Conservation (phyloP, 2,113 vertebrate genomes). For the Condylura cristata region DNA sequence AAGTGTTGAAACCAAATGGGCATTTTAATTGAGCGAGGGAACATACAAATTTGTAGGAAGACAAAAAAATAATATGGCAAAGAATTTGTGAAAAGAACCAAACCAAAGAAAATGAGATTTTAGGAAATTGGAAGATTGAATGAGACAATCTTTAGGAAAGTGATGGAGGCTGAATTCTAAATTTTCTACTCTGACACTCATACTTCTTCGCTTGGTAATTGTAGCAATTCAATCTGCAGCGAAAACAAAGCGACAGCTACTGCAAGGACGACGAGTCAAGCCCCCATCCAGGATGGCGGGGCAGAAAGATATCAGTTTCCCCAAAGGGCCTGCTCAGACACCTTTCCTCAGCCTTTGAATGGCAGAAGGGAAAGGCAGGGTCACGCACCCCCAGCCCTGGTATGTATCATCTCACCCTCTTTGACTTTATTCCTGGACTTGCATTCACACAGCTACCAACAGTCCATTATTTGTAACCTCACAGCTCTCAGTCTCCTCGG, state of each 20-base stretch:
- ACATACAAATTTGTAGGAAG: neutral
- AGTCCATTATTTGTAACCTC: neutral
- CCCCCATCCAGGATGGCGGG: neutral
- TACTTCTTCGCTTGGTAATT: constrained; percentile 30
- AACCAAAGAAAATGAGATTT: neutral
- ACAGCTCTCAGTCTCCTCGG: neutral
- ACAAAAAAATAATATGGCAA: neutral
- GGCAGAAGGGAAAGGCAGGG: neutral
- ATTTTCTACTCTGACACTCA: neutral
- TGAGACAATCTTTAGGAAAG: constrained; percentile 15
- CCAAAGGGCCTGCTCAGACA: neutral
- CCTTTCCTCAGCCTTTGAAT: neutral
- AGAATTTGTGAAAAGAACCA: neutral
- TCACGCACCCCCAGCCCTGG: neutral
- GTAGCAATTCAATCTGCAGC: neutral
- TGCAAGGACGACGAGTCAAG: neutral
- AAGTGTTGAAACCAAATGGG: neutral
- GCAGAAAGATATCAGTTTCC: neutral
- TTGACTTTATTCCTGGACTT: neutral
- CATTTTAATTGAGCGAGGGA: constrained; percentile 7
- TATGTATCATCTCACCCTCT: neutral
- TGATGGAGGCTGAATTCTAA: neutral
- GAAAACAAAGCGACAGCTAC: neutral
- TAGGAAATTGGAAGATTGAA: neutral
- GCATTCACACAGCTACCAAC: neutral